phyloP scores from a whole-genome alignment of 2,888 invertebrate species.

The Dolichomitus sp. region DNA sequence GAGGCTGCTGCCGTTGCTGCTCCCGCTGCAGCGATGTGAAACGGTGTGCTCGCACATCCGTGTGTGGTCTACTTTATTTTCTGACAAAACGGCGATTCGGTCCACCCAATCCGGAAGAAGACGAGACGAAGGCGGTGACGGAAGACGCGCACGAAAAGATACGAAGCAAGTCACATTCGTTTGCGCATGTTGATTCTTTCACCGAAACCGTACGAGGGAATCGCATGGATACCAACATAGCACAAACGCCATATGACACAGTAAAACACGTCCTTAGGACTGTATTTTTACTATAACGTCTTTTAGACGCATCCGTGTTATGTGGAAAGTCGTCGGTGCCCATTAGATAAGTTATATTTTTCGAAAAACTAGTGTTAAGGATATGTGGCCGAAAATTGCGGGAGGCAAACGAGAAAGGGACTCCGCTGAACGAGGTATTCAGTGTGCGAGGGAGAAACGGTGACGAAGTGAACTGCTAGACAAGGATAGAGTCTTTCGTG shows the following conservation, averaged over 20 bases:
- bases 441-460: too few species aligned
- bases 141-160: constrained; percentile 51
- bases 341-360: too few species aligned
- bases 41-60: constrained; percentile 8
- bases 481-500: too few species aligned
- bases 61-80: constrained; percentile 28
- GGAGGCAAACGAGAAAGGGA: too few species aligned
- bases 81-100: constrained; percentile 44
- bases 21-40: constrained; percentile 13
- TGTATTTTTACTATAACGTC: neutral
- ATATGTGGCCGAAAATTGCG: too few species aligned
- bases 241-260: too few species aligned
- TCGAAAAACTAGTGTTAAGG: too few species aligned
- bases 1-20: neutral
- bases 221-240: neutral
- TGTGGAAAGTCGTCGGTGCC: too few species aligned
- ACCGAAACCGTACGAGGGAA: neutral
- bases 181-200: neutral
- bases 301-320: too few species aligned
- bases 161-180: constrained; percentile 14
- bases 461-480: too few species aligned
- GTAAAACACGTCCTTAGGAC: too few species aligned
- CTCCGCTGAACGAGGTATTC: too few species aligned
- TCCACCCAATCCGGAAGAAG: constrained; percentile 40
- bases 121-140: constrained; percentile 55